phyloP scores from a whole-genome alignment of 2,888 invertebrate species.

The Scotopteryx bipunctaria region DNA sequence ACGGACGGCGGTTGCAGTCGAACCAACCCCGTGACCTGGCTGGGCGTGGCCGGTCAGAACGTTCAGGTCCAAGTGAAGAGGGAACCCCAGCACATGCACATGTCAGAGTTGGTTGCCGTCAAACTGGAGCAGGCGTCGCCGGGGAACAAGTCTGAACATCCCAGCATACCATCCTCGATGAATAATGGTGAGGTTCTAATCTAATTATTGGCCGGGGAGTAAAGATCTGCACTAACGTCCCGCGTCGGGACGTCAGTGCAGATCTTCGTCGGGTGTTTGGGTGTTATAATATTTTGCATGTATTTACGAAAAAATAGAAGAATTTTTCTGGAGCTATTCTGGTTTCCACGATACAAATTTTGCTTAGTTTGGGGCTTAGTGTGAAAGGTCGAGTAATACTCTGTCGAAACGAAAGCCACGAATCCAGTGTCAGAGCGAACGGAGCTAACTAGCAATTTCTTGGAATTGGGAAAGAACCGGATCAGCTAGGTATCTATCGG shows the following conservation, averaged over 20 bases:
- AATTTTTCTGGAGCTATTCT: no score
- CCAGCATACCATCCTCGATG: slow-evolving; percentile 70
- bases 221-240: no score
- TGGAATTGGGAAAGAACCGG: slow-evolving; percentile 10
- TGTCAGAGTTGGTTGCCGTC: slow-evolving; percentile 83
- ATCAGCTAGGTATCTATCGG: slow-evolving; percentile 1
- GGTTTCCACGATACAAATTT: no score
- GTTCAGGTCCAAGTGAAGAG: slow-evolving; percentile 85
- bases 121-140: slow-evolving; percentile 87
- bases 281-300: no score
- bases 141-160: slow-evolving; percentile 81
- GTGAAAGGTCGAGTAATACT: no score
- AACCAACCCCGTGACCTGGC: slow-evolving; percentile 87
- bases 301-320: no score
- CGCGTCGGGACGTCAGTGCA: no score
- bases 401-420: no score
- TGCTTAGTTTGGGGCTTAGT: no score
- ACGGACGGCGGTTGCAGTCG: slow-evolving; percentile 86
- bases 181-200: slow-evolving; percentile 75
- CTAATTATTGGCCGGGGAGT: slow-evolving; percentile 42
- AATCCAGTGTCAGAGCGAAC: no score
- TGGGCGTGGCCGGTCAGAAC: slow-evolving; percentile 71
- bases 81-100: slow-evolving; percentile 84
- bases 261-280: no score
- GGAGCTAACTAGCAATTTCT: not conserved